These are phyloP conservation scores for Elaphurus davidianus DNA, from an alignment of 2,113 vertebrate species.

Conservation along the genomic window DNA sequence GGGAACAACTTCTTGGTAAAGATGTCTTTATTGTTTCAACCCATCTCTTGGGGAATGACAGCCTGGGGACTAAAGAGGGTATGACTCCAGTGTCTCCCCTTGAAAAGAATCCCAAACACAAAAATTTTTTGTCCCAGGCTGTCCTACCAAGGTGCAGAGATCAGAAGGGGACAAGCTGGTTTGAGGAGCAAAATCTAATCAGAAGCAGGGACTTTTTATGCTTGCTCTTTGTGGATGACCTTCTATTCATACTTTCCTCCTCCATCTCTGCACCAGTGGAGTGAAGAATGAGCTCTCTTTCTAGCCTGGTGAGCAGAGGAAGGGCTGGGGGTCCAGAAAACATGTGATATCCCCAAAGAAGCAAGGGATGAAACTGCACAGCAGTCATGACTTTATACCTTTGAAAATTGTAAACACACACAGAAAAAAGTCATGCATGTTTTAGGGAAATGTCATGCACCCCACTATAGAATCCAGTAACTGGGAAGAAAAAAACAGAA, in stretches of 20 bases:
- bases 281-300: background rate
- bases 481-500: background rate
- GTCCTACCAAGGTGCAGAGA: background rate
- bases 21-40: background rate
- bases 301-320: background rate
- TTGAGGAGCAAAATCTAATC: background rate
- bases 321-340: background rate
- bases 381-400: background rate
- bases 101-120: constrained; percentile 13
- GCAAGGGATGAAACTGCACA: background rate
- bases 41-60: background rate
- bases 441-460: background rate
- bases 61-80: background rate
- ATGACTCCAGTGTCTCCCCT: background rate
- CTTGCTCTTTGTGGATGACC: background rate
- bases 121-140: background rate
- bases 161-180: background rate
- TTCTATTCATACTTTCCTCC: background rate
- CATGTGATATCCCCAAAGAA: background rate
- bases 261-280: background rate
- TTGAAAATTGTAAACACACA: background rate
- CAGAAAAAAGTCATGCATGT: background rate
- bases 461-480: background rate
- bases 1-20: background rate
- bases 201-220: background rate